Percentiles rank a stretch among this genome's conserved stretches.
phyloP scores from a whole-genome alignment of 2,113 vertebrate species.

The Eptesicus fuscus region DNA sequence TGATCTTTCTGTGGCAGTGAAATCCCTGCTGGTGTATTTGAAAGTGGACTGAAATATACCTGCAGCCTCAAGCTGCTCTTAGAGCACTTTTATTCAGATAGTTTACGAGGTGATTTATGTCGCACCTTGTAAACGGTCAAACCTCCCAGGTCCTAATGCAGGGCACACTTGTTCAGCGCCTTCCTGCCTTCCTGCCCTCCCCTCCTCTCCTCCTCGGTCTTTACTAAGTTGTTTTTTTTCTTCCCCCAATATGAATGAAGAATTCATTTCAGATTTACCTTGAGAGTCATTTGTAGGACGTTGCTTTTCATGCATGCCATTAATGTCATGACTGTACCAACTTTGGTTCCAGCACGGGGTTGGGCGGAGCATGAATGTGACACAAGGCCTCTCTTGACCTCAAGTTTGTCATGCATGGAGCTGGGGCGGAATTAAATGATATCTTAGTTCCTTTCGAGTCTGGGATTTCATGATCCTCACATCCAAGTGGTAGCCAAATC shows the following conservation, averaged over 20 bases:
- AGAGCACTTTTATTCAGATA: not conserved
- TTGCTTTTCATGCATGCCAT: not conserved
- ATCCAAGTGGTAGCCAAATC: not conserved
- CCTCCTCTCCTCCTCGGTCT: rapidly evolving
- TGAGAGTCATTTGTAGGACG: not conserved
- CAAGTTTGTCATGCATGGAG: rapidly evolving
- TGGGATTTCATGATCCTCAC: not conserved
- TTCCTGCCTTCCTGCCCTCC: not conserved
- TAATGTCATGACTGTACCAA: rapidly evolving
- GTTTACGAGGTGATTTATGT: not conserved
- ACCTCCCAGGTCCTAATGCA: not conserved
- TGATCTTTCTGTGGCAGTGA: not conserved
- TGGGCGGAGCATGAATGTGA: rapidly evolving
- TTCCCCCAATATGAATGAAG: not conserved
- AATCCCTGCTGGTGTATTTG: not conserved
- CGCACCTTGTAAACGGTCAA: not conserved
- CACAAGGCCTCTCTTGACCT: not conserved
- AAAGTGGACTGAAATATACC: not conserved
- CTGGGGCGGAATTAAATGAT: too few relatives aligned
- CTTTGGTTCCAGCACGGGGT: rapidly evolving
- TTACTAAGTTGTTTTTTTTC: not conserved
- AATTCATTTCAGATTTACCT: not conserved
- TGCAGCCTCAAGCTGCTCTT: not conserved
- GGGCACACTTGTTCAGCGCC: not conserved
- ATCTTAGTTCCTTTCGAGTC: not conserved